Percentiles rank a stretch among this genome's conserved stretches.
These are phyloP conservation scores for Biston betularia DNA, from an alignment of 2,888 invertebrate species.

Conservation along the genomic window DNA sequence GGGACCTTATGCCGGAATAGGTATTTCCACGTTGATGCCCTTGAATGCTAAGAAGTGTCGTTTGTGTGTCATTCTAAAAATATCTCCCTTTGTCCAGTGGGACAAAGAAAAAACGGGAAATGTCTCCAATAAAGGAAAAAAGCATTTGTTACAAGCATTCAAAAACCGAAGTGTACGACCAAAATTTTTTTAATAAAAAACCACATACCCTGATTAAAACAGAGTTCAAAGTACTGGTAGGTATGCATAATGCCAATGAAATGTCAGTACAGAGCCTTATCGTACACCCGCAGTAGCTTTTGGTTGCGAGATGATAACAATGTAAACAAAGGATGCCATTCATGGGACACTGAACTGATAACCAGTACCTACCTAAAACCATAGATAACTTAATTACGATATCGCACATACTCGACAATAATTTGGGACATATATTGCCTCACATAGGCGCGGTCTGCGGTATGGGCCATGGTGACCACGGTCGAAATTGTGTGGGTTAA, in stretches of 20 bases:
- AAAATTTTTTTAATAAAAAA: background rate
- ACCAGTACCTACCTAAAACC: background rate
- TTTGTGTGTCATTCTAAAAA: conserved; percentile 2
- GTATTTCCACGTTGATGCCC: too few relatives aligned
- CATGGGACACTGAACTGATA: conserved; percentile 22
- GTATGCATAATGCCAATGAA: background rate
- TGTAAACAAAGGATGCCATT: conserved; percentile 27
- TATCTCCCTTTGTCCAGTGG: conserved; percentile 24
- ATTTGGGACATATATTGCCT: too few relatives aligned
- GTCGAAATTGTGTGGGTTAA: too few relatives aligned
- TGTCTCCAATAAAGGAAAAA: conserved; percentile 6
- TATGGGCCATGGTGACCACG: too few relatives aligned
- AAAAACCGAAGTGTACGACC: background rate
- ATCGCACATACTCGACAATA: too few relatives aligned
- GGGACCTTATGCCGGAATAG: too few relatives aligned
- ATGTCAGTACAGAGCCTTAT: conserved; percentile 1
- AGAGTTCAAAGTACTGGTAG: background rate
- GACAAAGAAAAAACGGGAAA: conserved; percentile 19
- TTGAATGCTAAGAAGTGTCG: background rate
- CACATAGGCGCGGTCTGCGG: too few relatives aligned
- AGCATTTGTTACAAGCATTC: background rate
- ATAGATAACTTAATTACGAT: background rate
- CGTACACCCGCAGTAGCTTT: conserved; percentile 12
- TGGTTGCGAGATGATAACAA: conserved; percentile 6
- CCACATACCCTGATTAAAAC: background rate